phyloP scores from a whole-genome alignment of 2,888 invertebrate species.

The Melanargia galathea region DNA sequence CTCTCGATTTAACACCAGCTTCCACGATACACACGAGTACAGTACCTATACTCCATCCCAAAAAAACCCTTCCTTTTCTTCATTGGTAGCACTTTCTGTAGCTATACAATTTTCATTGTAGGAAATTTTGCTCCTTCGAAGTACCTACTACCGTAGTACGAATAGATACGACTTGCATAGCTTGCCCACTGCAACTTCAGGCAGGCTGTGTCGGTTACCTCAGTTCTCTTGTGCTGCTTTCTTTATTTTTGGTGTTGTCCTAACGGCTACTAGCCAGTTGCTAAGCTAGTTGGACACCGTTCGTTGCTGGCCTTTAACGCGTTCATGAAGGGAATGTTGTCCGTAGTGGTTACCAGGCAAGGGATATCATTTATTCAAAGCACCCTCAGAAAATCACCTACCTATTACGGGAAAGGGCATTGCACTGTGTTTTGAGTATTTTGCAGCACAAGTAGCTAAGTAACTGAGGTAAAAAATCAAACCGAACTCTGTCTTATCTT shows the following conservation, averaged over 20 bases:
- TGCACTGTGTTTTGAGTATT: neutral
- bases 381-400: conserved; percentile 54
- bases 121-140: too few relatives aligned
- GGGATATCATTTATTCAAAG: conserved; percentile 67
- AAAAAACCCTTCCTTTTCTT: too few relatives aligned
- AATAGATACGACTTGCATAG: neutral
- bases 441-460: too few relatives aligned
- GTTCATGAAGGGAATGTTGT: conserved; percentile 53
- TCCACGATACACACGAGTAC: too few relatives aligned
- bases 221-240: neutral
- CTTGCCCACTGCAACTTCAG: neutral
- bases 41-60: too few relatives aligned
- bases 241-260: neutral
- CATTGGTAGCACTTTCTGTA: too few relatives aligned
- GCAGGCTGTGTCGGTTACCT: neutral
- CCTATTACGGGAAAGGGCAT: conserved; percentile 38
- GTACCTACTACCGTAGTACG: too few relatives aligned
- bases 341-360: conserved; percentile 63
- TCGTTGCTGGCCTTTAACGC: conserved; percentile 57
- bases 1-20: too few relatives aligned
- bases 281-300: conserved; percentile 23
- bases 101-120: too few relatives aligned
- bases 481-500: too few relatives aligned
- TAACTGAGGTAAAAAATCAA: too few relatives aligned
- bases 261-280: too few relatives aligned